A percentile compares a stretch with the other conserved stretches of the same genome.
Evolutionary conservation across 2,797 vertebrate genomes (phyloP).

Genomic region (Sebastes goodei): DNA sequence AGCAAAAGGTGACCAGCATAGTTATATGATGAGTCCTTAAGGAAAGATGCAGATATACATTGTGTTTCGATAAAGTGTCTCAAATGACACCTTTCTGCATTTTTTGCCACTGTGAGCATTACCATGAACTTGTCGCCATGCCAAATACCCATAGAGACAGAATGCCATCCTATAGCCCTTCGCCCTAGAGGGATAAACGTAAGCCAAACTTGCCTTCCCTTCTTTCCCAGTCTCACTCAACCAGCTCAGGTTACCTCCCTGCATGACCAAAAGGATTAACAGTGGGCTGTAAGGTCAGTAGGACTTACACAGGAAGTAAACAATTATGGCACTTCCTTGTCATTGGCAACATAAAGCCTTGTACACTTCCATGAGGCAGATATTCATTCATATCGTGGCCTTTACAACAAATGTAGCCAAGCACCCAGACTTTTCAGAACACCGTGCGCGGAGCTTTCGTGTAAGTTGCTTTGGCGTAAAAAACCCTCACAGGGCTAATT

Average conservation of each 20-base stretch:
- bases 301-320: slow-evolving; percentile 36
- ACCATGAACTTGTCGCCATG: neutral
- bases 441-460: neutral
- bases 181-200: slow-evolving; percentile 20
- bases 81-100: neutral
- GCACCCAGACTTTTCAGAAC: slow-evolving; percentile 26
- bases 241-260: slow-evolving; percentile 53
- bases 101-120: slow-evolving; percentile 10
- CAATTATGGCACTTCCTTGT: slow-evolving; percentile 7
- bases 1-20: neutral
- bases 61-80: neutral
- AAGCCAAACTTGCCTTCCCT: slow-evolving; percentile 4
- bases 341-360: slow-evolving; percentile 9
- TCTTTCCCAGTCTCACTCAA: slow-evolving; percentile 23
- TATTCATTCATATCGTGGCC: slow-evolving; percentile 11
- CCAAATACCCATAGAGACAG: slow-evolving; percentile 17
- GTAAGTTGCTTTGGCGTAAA: slow-evolving; percentile 48
- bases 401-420: slow-evolving; percentile 6
- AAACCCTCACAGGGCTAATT: slow-evolving; percentile 66
- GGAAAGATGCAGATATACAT: neutral
- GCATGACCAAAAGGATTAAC: slow-evolving; percentile 41
- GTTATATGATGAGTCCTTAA: neutral
- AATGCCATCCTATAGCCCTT: neutral
- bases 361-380: neutral
- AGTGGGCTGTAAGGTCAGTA: slow-evolving; percentile 22